phyloP scores from a whole-genome alignment of 2,113 vertebrate species.

The Oncorhynchus tshawytscha region DNA sequence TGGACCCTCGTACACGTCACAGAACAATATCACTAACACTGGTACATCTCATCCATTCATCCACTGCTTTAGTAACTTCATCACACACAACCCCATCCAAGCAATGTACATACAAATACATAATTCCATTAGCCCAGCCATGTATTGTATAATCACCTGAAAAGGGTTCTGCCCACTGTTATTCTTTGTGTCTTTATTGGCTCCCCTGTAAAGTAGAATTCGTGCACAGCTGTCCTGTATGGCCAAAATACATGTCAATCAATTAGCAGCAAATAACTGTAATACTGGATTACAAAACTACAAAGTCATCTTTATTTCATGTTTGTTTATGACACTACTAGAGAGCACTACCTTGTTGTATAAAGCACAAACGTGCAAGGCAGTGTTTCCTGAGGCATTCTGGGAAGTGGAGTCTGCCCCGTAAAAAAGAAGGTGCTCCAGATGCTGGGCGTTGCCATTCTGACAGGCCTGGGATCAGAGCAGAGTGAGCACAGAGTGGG shows the following conservation, averaged over 20 bases:
- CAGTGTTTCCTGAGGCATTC: slow-evolving; percentile 93
- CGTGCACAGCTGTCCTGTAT: slow-evolving; percentile 87
- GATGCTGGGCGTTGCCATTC: slow-evolving; percentile 86
- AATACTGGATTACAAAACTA: not conserved
- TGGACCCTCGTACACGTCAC: too few relatives aligned
- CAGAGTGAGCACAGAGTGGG: not conserved
- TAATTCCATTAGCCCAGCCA: not conserved
- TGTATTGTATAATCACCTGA: slow-evolving; percentile 53
- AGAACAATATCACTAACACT: too few relatives aligned
- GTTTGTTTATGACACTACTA: not conserved
- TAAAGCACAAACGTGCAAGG: slow-evolving; percentile 90
- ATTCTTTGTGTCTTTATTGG: slow-evolving; percentile 87
- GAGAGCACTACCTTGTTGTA: slow-evolving; percentile 83
- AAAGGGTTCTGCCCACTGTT: slow-evolving; percentile 88
- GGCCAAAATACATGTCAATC: slow-evolving; percentile 7
- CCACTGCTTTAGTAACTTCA: too few relatives aligned
- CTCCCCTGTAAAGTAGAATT: slow-evolving; percentile 86
- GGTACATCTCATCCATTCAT: too few relatives aligned
- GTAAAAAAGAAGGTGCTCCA: slow-evolving; percentile 91
- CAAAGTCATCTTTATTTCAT: not conserved
- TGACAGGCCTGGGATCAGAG: slow-evolving; percentile 71
- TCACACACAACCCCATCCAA: not conserved
- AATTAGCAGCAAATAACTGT: not conserved
- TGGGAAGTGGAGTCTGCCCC: slow-evolving; percentile 85
- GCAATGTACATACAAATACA: not conserved